Evolutionary conservation across 1,140 invertebrate genomes (phyloP), one percentile per base, ranked within the genome.

Genomic region (Whitmania pigra): DNA sequence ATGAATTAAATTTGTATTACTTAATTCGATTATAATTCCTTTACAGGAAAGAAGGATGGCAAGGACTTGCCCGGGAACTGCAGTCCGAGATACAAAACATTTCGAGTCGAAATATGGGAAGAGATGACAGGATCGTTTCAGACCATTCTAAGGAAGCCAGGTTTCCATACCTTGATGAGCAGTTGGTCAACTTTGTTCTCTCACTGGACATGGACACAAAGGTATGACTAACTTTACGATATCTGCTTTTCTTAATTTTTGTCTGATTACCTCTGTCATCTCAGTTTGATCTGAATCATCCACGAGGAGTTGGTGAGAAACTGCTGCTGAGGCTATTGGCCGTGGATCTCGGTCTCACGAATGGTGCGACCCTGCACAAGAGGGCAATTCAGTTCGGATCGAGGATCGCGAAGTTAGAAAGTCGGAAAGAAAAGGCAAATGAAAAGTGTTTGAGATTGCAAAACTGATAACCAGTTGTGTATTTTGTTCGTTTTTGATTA

Each of bases 381-480:
- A 80, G 92, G 82, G 95, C 94, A 20, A 88, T 99, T 68, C 95
- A 99, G 81, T 98, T 99, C 87, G 95, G 95, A n/a, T 94, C 93
- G 0, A 86, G 90, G 78, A 95, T 97, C 76, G 94, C 94, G 5
- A 92, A 96, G 74, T 71, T 84, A 43, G 86, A 88, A 76, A 83
- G 85, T 81, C 86, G 87, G 55, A 93, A 91, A 81, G 90, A 95
- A 84, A 94, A 92, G 81, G 94, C 90, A 25, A 86, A 86, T 75
- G 87, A 94, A 79, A 76, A 88, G 20, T 82, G 82, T 76, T 36
- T 63, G 17, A 77, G 81, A 72, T 76, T 82, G 20, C 69, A 20
- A 57, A 60, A 77, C 43, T 49, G 43, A 49, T 4, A 49, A 4
- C 43, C 9, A 49, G 43, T 49, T 49, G 9, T 49, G 43, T 17